phyloP scores from a whole-genome alignment of 1,140 invertebrate species.

The Acromyrmex heyeri region DNA sequence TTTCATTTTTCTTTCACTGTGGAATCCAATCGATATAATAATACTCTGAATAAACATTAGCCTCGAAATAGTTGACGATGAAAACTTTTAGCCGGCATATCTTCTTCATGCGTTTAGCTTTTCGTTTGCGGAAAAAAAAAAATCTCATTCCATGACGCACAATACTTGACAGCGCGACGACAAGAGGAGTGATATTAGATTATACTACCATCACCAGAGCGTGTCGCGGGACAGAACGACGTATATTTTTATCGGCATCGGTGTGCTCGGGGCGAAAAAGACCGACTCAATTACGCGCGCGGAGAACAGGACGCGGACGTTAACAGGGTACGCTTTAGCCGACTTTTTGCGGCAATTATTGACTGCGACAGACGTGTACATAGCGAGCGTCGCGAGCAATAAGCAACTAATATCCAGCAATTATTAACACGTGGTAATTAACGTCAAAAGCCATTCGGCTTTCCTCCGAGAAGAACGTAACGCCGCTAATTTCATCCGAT shows the following conservation, averaged over 20 bases:
- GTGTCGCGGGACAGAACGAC: slow-evolving; percentile 2
- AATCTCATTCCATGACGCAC: not conserved
- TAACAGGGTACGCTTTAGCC: slow-evolving; percentile 34
- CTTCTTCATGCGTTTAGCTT: slow-evolving; percentile 52
- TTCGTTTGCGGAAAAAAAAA: not conserved
- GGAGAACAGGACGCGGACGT: not conserved
- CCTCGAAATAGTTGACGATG: not conserved
- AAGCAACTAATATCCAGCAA: slow-evolving; percentile 41
- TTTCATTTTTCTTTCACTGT: too few species aligned
- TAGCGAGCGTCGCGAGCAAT: slow-evolving; percentile 18
- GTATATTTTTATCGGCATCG: slow-evolving; percentile 13
- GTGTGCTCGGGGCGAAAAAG: not conserved
- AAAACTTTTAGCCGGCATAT: not conserved
- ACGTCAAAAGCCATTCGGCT: slow-evolving; percentile 11
- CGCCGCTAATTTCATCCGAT: not conserved
- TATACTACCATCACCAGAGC: not conserved
- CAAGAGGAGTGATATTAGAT: slow-evolving; percentile 35
- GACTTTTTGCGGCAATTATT: slow-evolving; percentile 53
- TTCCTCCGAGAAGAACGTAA: not conserved
- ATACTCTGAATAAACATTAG: too few species aligned
- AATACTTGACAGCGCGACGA: slow-evolving; percentile 16
- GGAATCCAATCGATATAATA: too few species aligned
- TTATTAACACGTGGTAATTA: slow-evolving; percentile 55
- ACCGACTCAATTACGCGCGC: slow-evolving; percentile 41
- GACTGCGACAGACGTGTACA: slow-evolving; percentile 10